Conservation (phyloP, 2,888 invertebrate genomes). For the Megalurothrips usitatus region DNA sequence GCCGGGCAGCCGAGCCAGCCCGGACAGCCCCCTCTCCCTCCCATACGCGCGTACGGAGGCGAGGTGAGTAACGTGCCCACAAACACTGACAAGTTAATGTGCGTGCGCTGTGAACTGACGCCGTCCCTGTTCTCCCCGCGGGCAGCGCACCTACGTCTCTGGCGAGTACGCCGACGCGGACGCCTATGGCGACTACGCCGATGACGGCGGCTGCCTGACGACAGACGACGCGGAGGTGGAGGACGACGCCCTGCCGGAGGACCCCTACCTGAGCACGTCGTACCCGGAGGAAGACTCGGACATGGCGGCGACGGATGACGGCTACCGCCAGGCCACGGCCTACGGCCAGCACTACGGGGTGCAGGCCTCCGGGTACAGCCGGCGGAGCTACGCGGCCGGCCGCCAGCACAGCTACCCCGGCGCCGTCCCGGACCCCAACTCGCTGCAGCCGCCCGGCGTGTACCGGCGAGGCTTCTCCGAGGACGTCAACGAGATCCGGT, state of each 20-base stretch:
- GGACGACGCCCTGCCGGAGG: constrained; percentile 13
- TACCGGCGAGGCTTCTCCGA: constrained; percentile 20
- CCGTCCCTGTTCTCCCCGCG: background rate
- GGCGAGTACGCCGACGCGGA: background rate
- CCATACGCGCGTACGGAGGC: no score
- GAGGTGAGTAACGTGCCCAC: no score
- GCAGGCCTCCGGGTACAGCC: background rate
- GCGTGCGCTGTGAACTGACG: background rate
- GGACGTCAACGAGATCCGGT: constrained; percentile 12
- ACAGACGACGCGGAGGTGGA: background rate
- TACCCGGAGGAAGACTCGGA: constrained; percentile 17
- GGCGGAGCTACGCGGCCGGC: background rate
- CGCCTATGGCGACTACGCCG: background rate
- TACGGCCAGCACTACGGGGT: background rate
- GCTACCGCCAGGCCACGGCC: background rate
- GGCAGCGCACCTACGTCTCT: background rate
- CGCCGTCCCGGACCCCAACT: constrained; percentile 16
- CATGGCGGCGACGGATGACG: background rate
- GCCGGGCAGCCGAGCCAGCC: background rate
- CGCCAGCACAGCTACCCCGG: constrained; percentile 21
- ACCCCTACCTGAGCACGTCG: background rate
- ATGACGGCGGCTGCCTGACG: background rate
- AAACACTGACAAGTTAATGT: no score
- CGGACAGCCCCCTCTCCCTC: background rate
- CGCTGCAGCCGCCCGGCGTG: constrained; percentile 5